These are phyloP conservation scores for pig (Sus scrofa) DNA, from an alignment of 2,113 vertebrate genomes.

Conservation along the genomic window T2T-Sscrofa CM000812.6:155867001-155867500, in stretches of 20 bases:
- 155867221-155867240: not conserved
- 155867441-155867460: not conserved
- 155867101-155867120: not conserved
- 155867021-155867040: not conserved
- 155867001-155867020: not conserved
- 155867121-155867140: not conserved
- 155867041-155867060: not conserved
- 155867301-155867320: not conserved
- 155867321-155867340: not conserved
- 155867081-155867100: not conserved
- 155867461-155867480: not conserved
- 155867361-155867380: not conserved
- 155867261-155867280: not conserved
- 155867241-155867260: not conserved
- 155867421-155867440: not conserved
- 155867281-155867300: not conserved
- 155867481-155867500: accelerated
- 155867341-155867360: not conserved
- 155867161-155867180: not conserved
- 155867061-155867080: not conserved
- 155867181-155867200: not conserved
- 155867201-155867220: not conserved
- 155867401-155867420: not conserved
- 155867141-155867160: not conserved
- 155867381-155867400: not conserved